phyloP scores from a whole-genome alignment of 2,888 invertebrate species.

The Drosophila vallismaia region DNA sequence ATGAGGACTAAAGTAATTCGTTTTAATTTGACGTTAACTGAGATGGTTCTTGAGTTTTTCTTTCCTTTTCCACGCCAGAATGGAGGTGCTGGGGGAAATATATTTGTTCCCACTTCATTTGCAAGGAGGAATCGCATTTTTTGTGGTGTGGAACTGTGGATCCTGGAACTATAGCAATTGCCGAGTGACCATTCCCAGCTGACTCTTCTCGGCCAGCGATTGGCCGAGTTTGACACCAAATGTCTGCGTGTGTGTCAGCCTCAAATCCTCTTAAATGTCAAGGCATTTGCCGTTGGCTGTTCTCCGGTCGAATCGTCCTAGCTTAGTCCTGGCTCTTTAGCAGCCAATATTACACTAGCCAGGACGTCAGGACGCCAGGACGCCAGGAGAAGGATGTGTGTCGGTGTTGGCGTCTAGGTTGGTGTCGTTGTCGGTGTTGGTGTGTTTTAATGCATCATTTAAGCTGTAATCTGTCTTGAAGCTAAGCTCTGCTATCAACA shows the following conservation, averaged over 20 bases:
- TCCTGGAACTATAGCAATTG: not conserved
- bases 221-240: conserved; percentile 28
- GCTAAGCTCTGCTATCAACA: conserved; percentile 56
- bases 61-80: too few species aligned
- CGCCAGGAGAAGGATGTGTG: not conserved
- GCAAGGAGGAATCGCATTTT: not conserved
- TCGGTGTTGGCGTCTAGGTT: not conserved
- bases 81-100: not conserved
- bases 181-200: conserved; percentile 1
- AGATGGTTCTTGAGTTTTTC: not conserved
- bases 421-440: conserved; percentile 25
- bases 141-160: not conserved
- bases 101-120: not conserved
- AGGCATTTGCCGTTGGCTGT: conserved; percentile 41
- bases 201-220: conserved; percentile 3
- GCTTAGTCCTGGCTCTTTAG: conserved; percentile 53
- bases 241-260: conserved; percentile 4
- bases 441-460: conserved; percentile 60
- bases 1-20: not conserved
- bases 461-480: conserved; percentile 56
- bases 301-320: conserved; percentile 26
- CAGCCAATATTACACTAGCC: conserved; percentile 50
- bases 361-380: not conserved
- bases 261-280: conserved; percentile 51
- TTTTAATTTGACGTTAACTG: not conserved